These are phyloP conservation scores for Lymantria dispar DNA, from an alignment of 2,888 invertebrate species.

Conservation along the genomic window DNA sequence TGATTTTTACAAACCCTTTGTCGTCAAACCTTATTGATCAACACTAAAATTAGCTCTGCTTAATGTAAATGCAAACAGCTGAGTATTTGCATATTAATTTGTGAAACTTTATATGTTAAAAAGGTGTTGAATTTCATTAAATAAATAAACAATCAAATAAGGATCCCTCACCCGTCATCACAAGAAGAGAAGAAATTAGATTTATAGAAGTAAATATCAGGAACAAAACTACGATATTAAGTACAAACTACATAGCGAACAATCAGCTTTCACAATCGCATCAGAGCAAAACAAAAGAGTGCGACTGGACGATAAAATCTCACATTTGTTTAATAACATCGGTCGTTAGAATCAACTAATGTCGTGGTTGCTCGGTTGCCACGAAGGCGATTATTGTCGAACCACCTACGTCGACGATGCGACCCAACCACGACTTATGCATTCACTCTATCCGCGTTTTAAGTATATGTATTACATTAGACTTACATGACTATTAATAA, in stretches of 20 bases:
- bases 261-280: conserved; percentile 61
- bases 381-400: conserved; percentile 44
- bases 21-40: too few relatives aligned
- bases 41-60: too few relatives aligned
- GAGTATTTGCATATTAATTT: too few relatives aligned
- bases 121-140: too few relatives aligned
- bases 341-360: conserved; percentile 74
- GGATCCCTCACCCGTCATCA: too few relatives aligned
- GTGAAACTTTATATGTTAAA: too few relatives aligned
- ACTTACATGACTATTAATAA: conserved; percentile 31
- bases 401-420: conserved; percentile 41
- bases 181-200: too few relatives aligned
- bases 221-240: conserved; percentile 27
- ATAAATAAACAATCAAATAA: too few relatives aligned
- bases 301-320: conserved; percentile 69
- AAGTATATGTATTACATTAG: conserved; percentile 11
- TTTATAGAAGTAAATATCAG: too few relatives aligned
- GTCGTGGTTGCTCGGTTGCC: conserved; percentile 45
- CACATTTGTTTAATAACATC: conserved; percentile 75
- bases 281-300: conserved; percentile 61
- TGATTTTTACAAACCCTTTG: too few relatives aligned
- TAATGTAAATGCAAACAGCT: too few relatives aligned
- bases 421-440: conserved; percentile 22
- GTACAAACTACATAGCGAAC: conserved; percentile 37
- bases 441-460: conserved; percentile 29